These are phyloP conservation scores for Sylvicapra grimmia DNA, from an alignment of 2,113 vertebrate species.

Conservation along the genomic window DNA sequence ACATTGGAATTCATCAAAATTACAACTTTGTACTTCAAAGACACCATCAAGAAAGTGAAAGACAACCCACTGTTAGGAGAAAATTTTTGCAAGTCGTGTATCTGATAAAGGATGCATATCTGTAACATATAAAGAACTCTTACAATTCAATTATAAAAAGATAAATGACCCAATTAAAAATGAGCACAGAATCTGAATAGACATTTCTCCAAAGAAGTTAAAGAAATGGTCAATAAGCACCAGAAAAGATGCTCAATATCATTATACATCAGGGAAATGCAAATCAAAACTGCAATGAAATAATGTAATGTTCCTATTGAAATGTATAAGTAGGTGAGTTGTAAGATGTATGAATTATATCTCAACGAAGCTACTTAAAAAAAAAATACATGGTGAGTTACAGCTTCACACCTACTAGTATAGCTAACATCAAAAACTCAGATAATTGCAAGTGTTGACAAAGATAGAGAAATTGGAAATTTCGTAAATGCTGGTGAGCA, in stretches of 20 bases:
- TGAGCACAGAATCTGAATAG: background rate
- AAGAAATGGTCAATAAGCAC: background rate
- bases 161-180: slow-evolving; percentile 17
- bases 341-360: background rate
- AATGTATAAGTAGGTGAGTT: background rate
- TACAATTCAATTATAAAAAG: slow-evolving; percentile 3
- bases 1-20: slow-evolving; percentile 21
- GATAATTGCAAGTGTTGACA: background rate
- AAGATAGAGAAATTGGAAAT: background rate
- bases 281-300: slow-evolving; percentile 23
- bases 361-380: background rate
- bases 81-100: background rate
- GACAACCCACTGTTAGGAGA: background rate
- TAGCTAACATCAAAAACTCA: background rate
- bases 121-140: background rate
- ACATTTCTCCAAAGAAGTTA: background rate
- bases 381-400: background rate
- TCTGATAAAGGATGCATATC: background rate
- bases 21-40: background rate
- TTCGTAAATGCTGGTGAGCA: background rate
- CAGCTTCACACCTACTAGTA: background rate
- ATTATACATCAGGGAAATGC: background rate
- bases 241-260: background rate
- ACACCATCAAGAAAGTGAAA: background rate
- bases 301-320: background rate